A percentile compares a stretch with the other conserved stretches of the same genome.
Evolutionary conservation across 1,140 invertebrate species (phyloP).

Genomic region (Leptonema lineaticorne): DNA sequence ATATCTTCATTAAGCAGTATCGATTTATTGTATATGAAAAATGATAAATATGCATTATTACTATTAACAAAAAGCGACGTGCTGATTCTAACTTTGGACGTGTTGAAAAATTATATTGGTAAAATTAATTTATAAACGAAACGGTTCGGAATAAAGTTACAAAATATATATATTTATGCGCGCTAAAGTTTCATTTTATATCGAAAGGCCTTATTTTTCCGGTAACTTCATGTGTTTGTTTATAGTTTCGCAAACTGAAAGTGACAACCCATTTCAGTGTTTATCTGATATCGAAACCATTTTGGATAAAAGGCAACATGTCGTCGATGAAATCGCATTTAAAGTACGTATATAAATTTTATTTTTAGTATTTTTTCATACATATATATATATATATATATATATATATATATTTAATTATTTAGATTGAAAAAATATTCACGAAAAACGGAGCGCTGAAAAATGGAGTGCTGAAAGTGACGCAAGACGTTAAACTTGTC

Average conservation of each 20-base stretch:
- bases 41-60: conserved; percentile 21
- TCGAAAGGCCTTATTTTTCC: conserved; percentile 4
- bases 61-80: neutral
- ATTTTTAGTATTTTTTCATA: neutral
- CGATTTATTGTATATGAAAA: conserved; percentile 21
- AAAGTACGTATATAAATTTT: conserved; percentile 13
- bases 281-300: conserved; percentile 30
- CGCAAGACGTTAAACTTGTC: conserved; percentile 26
- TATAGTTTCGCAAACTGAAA: conserved; percentile 28
- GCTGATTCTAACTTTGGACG: neutral
- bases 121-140: too few species aligned
- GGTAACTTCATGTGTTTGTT: conserved; percentile 10
- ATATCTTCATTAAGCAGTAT: conserved; percentile 22
- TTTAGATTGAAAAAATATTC: conserved; percentile 12
- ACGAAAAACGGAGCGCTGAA: conserved; percentile 23
- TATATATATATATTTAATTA: too few species aligned
- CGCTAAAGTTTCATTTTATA: neutral
- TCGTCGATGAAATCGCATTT: conserved; percentile 23
- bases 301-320: conserved; percentile 22
- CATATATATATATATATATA: neutral
- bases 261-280: conserved; percentile 23
- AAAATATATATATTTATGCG: neutral
- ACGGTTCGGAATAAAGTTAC: too few species aligned
- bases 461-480: conserved; percentile 30
- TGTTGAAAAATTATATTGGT: neutral